Evolutionary conservation across 2,888 invertebrate species (phyloP), one percentile per base, ranked within the genome.

Genomic region (Strigamia transsilvanica): DNA sequence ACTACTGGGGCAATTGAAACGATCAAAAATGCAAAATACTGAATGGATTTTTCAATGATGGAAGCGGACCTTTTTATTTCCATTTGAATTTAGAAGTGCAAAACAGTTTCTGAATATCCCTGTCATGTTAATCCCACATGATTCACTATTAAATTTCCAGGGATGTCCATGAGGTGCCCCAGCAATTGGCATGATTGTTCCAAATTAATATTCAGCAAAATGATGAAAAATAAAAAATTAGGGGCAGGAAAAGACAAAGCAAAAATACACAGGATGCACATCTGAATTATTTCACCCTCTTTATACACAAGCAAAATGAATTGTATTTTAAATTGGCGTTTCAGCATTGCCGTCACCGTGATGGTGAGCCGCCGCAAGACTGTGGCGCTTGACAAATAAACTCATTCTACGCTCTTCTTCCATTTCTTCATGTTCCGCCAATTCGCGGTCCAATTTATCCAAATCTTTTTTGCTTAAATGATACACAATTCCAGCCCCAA

Each of bases 401-500:
- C 73, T 78, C 51, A 46, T 73, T 42, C 80, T 46, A 13, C 81
- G 83, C 73, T 83, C 83, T 21, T 80, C 80, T 61, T 80, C 66
- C 18, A 81, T 82, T 15, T 82, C 34, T 27, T 84, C 84, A 42
- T 85, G 85, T 18, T 82, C 83, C 27, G 82, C 83, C 13, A 80
- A 80, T 61, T 85, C 84, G 38, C 85, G 83, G 83, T 88, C 87
- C 79, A 86, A 85, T 79, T 85, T 86, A 4, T 85, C 88, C 82
- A 90, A 85, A 84, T 90, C 90, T 6, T 86, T 85, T 83, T 87
- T 87, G 34, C 88, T 89, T 82, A 90, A 86, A 85, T 91, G 90
- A 83, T 89, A 87, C 6, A 91, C 90, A 79, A 91, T 90, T 73
- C 90, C 90, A n/a, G 91, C 90, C 27, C 91, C 91, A 85, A 88